phyloP scores from a whole-genome alignment of 35 echinoderm and acorn worm genomes.

The Holothuria glaberrima region DNA sequence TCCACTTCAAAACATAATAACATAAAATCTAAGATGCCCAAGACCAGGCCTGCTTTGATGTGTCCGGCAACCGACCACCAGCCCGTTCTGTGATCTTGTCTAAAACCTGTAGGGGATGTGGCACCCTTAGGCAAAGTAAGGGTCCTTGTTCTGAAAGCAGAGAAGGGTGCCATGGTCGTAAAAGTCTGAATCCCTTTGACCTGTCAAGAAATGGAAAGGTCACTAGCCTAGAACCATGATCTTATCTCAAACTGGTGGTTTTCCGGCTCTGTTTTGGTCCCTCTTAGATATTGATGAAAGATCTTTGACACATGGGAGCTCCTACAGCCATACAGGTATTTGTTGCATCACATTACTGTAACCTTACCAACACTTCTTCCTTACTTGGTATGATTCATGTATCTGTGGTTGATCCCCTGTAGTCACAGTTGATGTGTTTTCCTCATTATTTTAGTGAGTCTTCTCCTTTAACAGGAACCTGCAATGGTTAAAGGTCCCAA shows the following conservation, averaged over 20 bases:
- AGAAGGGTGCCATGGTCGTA: not conserved
- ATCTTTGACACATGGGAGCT: too few species aligned
- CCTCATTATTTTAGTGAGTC: too few species aligned
- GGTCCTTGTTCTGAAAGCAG: not conserved
- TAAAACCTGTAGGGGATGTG: not conserved
- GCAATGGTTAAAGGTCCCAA: too few species aligned
- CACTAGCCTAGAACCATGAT: slow-evolving; percentile 21
- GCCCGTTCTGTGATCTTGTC: not conserved
- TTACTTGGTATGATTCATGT: too few species aligned
- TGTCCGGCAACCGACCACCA: slow-evolving; percentile 25
- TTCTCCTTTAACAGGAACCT: too few species aligned
- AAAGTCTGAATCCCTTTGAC: slow-evolving; percentile 4
- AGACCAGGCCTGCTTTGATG: slow-evolving; percentile 44
- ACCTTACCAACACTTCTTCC: too few species aligned
- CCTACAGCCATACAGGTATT: too few species aligned
- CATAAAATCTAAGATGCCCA: not conserved
- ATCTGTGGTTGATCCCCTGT: too few species aligned
- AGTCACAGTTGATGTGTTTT: too few species aligned
- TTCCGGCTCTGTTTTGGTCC: not conserved
- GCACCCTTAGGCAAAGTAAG: not conserved
- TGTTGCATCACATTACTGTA: too few species aligned
- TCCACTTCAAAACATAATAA: too few species aligned
- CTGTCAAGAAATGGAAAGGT: not conserved
- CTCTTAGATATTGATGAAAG: too few species aligned
- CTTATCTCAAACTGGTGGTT: not conserved